Evolutionary conservation across 2,113 vertebrate genomes (phyloP).

Genomic region (Ondatra zibethicus): DNA sequence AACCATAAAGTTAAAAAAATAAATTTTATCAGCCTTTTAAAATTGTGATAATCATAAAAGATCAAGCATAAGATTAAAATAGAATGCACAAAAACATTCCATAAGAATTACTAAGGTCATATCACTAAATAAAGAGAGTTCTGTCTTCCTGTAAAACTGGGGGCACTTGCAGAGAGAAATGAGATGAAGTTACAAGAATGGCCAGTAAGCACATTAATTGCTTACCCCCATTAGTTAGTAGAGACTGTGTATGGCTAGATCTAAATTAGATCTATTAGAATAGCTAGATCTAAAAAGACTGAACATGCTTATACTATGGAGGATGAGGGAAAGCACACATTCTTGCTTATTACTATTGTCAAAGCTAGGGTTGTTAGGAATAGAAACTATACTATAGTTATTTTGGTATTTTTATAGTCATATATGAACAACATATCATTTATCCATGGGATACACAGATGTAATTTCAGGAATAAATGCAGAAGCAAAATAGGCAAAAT

Average conservation of each 20-base stretch:
- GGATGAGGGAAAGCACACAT: background rate
- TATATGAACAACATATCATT: background rate
- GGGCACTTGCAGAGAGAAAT: background rate
- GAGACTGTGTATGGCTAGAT: background rate
- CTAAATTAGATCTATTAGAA: too few relatives aligned
- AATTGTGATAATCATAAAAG: background rate
- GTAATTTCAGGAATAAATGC: background rate
- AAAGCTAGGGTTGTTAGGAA: background rate
- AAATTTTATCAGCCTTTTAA: background rate
- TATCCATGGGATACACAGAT: background rate
- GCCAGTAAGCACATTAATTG: too few relatives aligned
- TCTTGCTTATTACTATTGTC: background rate
- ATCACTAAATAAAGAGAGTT: too few relatives aligned
- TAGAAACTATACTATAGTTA: background rate
- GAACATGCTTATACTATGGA: background rate
- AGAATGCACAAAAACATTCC: background rate
- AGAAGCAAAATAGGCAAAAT: background rate
- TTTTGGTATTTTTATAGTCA: background rate
- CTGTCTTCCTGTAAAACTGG: background rate
- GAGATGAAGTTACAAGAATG: too few relatives aligned
- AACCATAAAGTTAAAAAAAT: too few relatives aligned
- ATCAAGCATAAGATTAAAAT: background rate
- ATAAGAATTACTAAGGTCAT: background rate
- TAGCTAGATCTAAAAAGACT: background rate
- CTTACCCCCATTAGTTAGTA: too few relatives aligned